Evolutionary conservation across 2,113 vertebrate genomes (phyloP).

Genomic region (Epinephelus cyanopodus): DNA sequence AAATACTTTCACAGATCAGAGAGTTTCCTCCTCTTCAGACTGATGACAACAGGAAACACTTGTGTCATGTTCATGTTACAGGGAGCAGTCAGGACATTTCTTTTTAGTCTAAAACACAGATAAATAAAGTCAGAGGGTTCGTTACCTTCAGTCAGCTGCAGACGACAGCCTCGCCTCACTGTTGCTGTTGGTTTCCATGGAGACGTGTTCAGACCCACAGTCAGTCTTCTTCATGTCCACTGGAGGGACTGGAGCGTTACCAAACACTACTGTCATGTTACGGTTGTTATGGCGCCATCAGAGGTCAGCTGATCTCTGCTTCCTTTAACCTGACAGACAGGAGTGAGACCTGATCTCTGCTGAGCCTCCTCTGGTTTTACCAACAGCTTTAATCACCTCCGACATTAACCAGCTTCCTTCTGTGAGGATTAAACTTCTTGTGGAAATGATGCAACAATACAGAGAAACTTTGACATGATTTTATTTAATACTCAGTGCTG

Average conservation of each 20-base stretch:
- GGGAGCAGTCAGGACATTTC: too few relatives aligned
- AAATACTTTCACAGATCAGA: too few relatives aligned
- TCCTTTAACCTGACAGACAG: neutral
- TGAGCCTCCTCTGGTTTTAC: neutral
- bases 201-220: conserved; percentile 1
- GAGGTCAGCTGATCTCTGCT: neutral
- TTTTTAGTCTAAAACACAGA: too few relatives aligned
- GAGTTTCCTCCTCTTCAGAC: too few relatives aligned
- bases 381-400: neutral
- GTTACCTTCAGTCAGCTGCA: conserved; percentile 37
- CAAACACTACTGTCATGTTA: neutral
- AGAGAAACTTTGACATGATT: conserved; percentile 5
- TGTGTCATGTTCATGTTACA: too few relatives aligned
- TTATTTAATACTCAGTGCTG: conserved; percentile 36
- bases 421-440: neutral
- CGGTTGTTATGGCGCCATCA: conserved; percentile 26
- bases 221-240: conserved; percentile 8
- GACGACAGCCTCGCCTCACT: conserved; percentile 37
- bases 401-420: too few relatives aligned
- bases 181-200: conserved; percentile 72
- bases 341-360: neutral
- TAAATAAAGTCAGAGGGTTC: too few relatives aligned
- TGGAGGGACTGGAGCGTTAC: conserved; percentile 21
- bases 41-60: too few relatives aligned
- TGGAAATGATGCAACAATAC: neutral